Conservation (phyloP, 2,888 invertebrate genomes). For the Drosophila affinis region DNA sequence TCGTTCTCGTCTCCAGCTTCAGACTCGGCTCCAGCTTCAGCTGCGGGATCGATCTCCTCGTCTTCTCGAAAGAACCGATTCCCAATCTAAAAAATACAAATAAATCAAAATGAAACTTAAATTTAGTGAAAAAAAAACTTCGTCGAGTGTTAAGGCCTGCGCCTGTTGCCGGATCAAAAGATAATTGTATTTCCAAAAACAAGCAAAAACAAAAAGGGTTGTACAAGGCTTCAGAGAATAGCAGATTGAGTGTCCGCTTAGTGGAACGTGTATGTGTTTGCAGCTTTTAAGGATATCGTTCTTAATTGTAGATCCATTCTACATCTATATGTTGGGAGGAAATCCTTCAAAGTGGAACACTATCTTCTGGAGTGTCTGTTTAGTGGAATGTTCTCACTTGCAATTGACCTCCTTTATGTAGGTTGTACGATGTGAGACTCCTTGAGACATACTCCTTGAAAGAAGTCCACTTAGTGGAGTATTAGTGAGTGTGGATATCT, state of each 20-base stretch:
- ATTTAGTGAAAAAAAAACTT: conserved; percentile 6
- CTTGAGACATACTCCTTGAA: too few species aligned
- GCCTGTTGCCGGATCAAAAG: conserved; percentile 11
- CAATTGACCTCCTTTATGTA: too few species aligned
- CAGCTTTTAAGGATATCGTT: neutral
- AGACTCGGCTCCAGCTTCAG: neutral
- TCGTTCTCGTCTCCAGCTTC: neutral
- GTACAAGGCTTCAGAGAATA: conserved; percentile 44
- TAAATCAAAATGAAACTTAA: conserved; percentile 37
- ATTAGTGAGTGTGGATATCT: neutral
- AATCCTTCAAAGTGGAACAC: neutral
- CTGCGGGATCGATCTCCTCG: conserved; percentile 8
- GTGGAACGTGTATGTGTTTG: neutral
- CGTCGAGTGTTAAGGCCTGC: conserved; percentile 14
- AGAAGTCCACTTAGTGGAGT: too few species aligned
- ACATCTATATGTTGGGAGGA: neutral
- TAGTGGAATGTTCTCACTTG: too few species aligned
- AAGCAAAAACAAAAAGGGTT: conserved; percentile 33
- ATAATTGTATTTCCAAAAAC: conserved; percentile 22
- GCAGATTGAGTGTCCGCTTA: conserved; percentile 21
- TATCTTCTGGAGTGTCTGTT: neutral
- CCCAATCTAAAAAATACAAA: conserved; percentile 27
- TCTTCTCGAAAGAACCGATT: conserved; percentile 25
- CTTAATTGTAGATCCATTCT: neutral
- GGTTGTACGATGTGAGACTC: too few species aligned